phyloP scores from a whole-genome alignment of 2,888 invertebrate genomes.

The Drosophila limbata region DNA sequence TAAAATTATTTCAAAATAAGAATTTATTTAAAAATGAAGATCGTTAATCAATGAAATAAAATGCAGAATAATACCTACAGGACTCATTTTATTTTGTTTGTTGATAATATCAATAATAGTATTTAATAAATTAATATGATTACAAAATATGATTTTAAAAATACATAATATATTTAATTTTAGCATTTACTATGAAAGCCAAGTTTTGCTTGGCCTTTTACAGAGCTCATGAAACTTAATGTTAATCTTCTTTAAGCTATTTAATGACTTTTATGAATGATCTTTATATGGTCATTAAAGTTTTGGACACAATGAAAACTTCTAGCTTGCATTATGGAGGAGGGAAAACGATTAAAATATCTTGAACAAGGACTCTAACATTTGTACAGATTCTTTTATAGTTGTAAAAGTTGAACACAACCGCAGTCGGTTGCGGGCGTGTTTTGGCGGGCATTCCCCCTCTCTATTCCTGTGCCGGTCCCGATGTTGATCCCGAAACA shows the following conservation, averaged over 20 bases:
- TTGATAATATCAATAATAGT: too few species aligned
- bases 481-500: conserved; percentile 55
- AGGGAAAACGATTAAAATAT: conserved; percentile 17
- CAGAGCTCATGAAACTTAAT: background rate
- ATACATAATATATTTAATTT: background rate
- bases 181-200: background rate
- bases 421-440: conserved; percentile 57
- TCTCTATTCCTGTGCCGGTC: background rate
- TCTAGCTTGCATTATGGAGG: background rate
- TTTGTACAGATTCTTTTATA: conserved; percentile 27
- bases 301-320: background rate
- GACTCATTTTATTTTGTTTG: too few species aligned
- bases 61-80: too few species aligned
- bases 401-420: conserved; percentile 55
- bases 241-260: background rate
- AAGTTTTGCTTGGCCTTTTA: too few species aligned
- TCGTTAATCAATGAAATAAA: too few species aligned
- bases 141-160: too few species aligned
- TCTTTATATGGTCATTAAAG: background rate
- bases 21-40: too few species aligned
- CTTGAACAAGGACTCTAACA: conserved; percentile 21
- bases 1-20: too few species aligned
- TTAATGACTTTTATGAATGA: background rate
- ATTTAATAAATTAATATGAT: too few species aligned
- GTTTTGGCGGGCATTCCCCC: conserved; percentile 33